Evolutionary conservation across 2,113 vertebrate species (phyloP).

Genomic region (Gadus chalcogrammus): DNA sequence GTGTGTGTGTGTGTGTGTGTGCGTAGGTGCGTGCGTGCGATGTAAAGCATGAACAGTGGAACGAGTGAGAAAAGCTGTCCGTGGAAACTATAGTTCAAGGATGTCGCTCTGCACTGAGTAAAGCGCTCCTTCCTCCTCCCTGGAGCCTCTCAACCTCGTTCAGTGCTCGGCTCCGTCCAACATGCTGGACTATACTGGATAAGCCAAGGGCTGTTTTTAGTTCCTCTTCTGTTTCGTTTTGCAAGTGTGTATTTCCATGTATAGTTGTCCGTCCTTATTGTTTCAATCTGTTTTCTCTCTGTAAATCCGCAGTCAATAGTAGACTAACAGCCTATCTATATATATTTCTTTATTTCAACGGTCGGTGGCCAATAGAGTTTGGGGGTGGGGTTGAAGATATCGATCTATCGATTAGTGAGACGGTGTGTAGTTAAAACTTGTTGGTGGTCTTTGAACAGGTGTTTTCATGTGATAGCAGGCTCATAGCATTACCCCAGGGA

Average conservation of each 20-base stretch:
- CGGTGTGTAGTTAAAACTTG: conserved; percentile 23
- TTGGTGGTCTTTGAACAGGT: conserved; percentile 67
- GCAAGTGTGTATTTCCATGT: neutral
- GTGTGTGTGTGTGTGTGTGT: too few species aligned
- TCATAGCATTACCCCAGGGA: conserved; percentile 67
- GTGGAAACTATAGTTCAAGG: too few species aligned
- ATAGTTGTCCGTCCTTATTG: neutral
- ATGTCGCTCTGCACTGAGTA: too few species aligned
- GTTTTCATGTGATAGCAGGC: conserved; percentile 71
- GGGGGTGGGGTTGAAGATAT: conserved; percentile 43
- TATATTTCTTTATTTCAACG: neutral
- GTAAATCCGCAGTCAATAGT: neutral
- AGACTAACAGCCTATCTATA: neutral
- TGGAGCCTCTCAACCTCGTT: too few species aligned
- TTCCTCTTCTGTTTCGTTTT: too few species aligned
- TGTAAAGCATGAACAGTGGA: too few species aligned
- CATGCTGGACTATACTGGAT: neutral
- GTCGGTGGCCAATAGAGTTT: neutral
- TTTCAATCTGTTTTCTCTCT: neutral
- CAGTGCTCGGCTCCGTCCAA: neutral
- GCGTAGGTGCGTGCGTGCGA: too few species aligned
- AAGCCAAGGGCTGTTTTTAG: too few species aligned
- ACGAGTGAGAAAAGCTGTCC: too few species aligned
- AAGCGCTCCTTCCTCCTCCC: too few species aligned
- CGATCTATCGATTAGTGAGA: neutral